Evolutionary conservation across 2,797 vertebrate species (phyloP), one percentile per base, ranked within the genome.

Genomic region (Enteromius thamalakanensis): DNA sequence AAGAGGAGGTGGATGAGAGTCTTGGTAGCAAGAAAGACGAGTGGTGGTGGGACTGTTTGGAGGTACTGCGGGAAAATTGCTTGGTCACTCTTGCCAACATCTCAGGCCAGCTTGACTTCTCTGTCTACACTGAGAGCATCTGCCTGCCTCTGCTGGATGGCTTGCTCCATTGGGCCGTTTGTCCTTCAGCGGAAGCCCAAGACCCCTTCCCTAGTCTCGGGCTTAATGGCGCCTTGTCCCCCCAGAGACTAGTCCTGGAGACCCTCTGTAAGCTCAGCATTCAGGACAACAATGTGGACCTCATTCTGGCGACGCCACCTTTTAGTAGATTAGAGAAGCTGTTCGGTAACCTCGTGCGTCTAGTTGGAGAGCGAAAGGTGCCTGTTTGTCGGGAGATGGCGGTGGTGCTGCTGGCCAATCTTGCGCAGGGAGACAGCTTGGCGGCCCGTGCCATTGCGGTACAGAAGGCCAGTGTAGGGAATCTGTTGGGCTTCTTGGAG

Each of bases 41-140:
- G 90, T 99, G 98, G 98, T 99, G 97, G 98, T 99, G 98, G 98
- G 98, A 99, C 96, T 99, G 97, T 93, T 94, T 99, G 95, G 97
- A 97, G 92, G 95, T 97, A 90, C 95, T 99, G 88, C 95, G 98
- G 82, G 98, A 99, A 91, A 99, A 99, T 90, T 97, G 97, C 0
- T 91, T 99, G 94, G 98, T 99, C 91, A 99, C 98, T 0, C 92
- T 99, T 91, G 97, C 98, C 79, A 99, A 99, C 92, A 97, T 99
- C 95, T 98, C 98, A 79, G 98, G 98, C 88, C 97, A 99, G 90
- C 94, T 99, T 87, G 97, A 99, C 94, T 96, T 99, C 85, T 99
- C 98, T 62, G 91, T 97, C 4, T 99, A 98, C 93, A 95, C 97
- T 0, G 98, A 99, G 93, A 99, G 97, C 94, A 99, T 99, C 92